Conservation (phyloP, 2,113 vertebrate genomes). For the Crotophaga sulcirostris region DNA sequence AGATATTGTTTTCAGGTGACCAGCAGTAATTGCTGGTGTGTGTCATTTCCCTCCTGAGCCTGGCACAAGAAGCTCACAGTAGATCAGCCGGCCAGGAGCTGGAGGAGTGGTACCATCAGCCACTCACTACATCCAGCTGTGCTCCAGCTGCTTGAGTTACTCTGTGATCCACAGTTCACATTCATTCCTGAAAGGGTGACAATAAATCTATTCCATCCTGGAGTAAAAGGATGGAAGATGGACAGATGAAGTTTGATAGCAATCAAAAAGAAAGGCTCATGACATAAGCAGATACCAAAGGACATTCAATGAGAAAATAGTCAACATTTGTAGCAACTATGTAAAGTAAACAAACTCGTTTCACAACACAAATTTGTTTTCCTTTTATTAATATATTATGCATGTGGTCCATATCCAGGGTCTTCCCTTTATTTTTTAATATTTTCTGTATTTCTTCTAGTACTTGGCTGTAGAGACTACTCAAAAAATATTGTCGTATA, state of each 20-base stretch:
- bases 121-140: neutral
- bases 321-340: neutral
- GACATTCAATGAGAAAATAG: neutral
- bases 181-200: neutral
- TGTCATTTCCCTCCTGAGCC: accelerated
- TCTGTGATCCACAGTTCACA: neutral
- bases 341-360: neutral
- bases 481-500: neutral
- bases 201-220: neutral
- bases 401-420: neutral
- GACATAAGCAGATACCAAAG: neutral
- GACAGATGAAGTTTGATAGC: neutral
- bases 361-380: neutral
- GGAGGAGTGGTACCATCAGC: neutral
- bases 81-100: accelerated
- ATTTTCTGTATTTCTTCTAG: neutral
- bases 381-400: neutral
- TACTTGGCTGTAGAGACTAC: neutral
- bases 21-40: accelerated
- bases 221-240: neutral
- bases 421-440: neutral
- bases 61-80: neutral
- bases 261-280: neutral
- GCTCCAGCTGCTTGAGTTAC: neutral
- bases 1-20: neutral